Base-by-base conservation (phyloP, 2,888 invertebrate genomes). In the Onthophagus sagittarius region DNA sequence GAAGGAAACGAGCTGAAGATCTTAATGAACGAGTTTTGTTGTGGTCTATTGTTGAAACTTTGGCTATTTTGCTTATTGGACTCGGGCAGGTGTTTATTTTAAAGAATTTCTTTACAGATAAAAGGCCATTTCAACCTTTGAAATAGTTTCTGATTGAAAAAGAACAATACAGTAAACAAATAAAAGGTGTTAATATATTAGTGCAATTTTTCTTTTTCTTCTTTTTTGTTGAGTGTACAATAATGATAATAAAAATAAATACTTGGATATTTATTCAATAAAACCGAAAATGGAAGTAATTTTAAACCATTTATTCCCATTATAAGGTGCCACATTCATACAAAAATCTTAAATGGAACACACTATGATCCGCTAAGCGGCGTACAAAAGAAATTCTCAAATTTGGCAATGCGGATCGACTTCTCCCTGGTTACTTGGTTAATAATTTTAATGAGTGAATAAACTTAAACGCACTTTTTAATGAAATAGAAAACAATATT, bases 1-100 rank as follows among this genome's bases (percentile, higher is more conserved):
- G 97, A 71, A 91, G 98, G 71, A 97, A 96, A 82, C 89, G 98
- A 74, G 99, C 98, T 0, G 99, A 99, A 86, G 97, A 98, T 83
- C 88, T 99, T 72, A 99, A 98, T 81, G 96, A 97, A 83, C 89
- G 95, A 80, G 98, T 99, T 6, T 89, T 96, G 82, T 91, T 92
- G 88, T 99, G 98, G 98, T 97, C 98, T 0, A 86, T 95, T 64
- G 89, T 94, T 78, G 97, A 99, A 85, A 95, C 97, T 9, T 81
- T 93, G 2, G 92, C 94, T 62, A 92, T 99, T 78, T 87, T 98
- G 13, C 83, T 93, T 73, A 95, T 97, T 69, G 93, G 94, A n/a
- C 88, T 98, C 71, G 92, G 92, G 32, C 98, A 99, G 88, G 97
- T 99, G 70, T 88, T 96, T 83, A 89, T 98, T 75, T 87, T 98